Base-by-base conservation (phyloP, 2,888 invertebrate genomes). In the Caenorhabditis afra region DNA sequence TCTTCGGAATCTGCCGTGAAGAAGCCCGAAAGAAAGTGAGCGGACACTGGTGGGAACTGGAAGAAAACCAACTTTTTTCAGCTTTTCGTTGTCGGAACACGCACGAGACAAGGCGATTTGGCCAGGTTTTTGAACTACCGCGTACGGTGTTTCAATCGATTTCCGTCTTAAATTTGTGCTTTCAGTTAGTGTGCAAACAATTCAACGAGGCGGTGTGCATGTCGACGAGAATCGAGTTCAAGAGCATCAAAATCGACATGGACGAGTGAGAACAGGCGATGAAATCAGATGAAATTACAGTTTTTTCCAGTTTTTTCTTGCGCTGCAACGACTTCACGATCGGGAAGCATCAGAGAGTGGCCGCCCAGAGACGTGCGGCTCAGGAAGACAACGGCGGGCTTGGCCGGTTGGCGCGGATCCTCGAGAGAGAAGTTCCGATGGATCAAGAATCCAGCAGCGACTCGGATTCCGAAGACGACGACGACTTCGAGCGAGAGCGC, bases 21-120 rank as follows among this genome's bases (percentile, higher is more conserved):
- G 12, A 41, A 57, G 14, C 37, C 10, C 16, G 37, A 35, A 4
- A 16, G 55, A 57, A 37, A 57, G 12, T 29, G 7, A 7, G 37
- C 20, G 22, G 35, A 41, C 22, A 22, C 18, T 39, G 12, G 20
- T 37, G 7, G 14, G 18, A 49, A 23, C 5, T 29, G 14, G n/a
- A 52, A n/a, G n/a, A n/a, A n/a, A n/a, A n/a, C n/a, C n/a, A n/a
- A n/a, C 3, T 29, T 29, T 7, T 59, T 70, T 62, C 47, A 70
- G 70, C 14, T 70, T 1, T 70, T 37, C 45, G 35, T 35, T 0
- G 20, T 53, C 18, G 53, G 53, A 1, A 45, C 52, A 1, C 50
- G 61, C 14, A 22, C 70, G 3, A 10, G 62, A 8, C 61, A 70
- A 62, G 70, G 70, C 20, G 61, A 70, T 23, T 16, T 70, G 12